phyloP scores from a whole-genome alignment of 2,113 vertebrate genomes.

The Corynorhinus townsendii region DNA sequence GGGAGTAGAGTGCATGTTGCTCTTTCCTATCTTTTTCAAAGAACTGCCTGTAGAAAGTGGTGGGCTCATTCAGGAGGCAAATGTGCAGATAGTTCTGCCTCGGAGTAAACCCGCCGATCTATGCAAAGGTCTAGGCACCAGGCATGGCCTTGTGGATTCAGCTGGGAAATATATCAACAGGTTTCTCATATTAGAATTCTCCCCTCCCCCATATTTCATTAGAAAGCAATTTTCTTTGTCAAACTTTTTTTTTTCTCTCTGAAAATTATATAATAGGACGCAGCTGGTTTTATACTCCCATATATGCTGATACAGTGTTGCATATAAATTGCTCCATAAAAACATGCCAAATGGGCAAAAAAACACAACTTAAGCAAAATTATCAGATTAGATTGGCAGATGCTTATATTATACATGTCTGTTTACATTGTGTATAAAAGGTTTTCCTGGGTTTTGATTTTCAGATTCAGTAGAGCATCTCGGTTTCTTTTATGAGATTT shows the following conservation, averaged over 20 bases:
- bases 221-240: conserved; percentile 64
- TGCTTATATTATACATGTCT: conserved; percentile 74
- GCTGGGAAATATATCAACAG: conserved; percentile 35
- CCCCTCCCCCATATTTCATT: conserved; percentile 10
- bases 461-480: conserved; percentile 65
- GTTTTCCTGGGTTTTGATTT: conserved; percentile 76
- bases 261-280: conserved; percentile 46
- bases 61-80: neutral
- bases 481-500: conserved; percentile 75
- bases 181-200: neutral
- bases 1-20: neutral
- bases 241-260: neutral
- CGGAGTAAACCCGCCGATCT: rapidly evolving
- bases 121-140: no score
- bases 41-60: neutral
- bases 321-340: conserved; percentile 60
- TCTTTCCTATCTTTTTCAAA: neutral
- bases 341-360: conserved; percentile 69
- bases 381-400: conserved; percentile 74
- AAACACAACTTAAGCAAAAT: conserved; percentile 71
- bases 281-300: conserved; percentile 55
- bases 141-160: neutral
- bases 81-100: neutral
- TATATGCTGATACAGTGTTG: conserved; percentile 73
- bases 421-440: conserved; percentile 77